Evolutionary conservation across 64 coral and sea anemone species (phyloP).

Genomic region (Stylophora pistillata): DNA sequence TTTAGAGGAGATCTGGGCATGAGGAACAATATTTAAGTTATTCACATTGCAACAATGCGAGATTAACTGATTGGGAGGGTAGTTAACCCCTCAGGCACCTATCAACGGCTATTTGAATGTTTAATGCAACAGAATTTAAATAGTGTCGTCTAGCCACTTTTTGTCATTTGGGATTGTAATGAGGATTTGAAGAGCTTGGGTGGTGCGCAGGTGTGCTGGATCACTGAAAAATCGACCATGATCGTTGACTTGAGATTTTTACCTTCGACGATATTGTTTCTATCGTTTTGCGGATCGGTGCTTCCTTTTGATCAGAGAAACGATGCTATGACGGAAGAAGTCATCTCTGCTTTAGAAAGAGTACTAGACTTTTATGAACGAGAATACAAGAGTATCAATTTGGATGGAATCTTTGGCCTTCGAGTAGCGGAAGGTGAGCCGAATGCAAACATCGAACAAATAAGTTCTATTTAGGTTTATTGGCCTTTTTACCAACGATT

Average conservation of each 20-base stretch:
- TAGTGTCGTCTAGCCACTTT: background rate
- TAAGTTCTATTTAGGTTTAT: background rate
- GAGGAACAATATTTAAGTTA: too few species aligned
- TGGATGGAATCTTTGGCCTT: slow-evolving; percentile 90
- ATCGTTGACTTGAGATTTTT: background rate
- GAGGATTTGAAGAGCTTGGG: background rate
- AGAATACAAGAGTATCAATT: slow-evolving; percentile 63
- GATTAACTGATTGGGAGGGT: too few species aligned
- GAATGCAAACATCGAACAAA: background rate
- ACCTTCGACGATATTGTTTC: background rate
- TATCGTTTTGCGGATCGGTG: background rate
- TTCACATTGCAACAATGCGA: background rate
- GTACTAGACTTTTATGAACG: slow-evolving; percentile 54
- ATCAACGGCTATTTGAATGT: background rate
- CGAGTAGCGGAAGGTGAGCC: slow-evolving; percentile 80
- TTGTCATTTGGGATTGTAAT: background rate
- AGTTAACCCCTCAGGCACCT: too few species aligned
- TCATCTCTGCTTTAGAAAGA: slow-evolving; percentile 54
- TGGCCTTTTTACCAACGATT: background rate
- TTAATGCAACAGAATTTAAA: background rate
- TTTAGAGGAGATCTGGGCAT: too few species aligned
- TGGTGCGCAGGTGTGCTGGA: background rate
- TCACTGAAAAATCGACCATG: background rate
- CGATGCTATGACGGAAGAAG: background rate
- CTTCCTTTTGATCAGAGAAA: background rate